Percentiles rank a stretch among this genome's conserved stretches.
phyloP scores from a whole-genome alignment of 2,797 vertebrate genomes.

The Holocentrus rufus region DNA sequence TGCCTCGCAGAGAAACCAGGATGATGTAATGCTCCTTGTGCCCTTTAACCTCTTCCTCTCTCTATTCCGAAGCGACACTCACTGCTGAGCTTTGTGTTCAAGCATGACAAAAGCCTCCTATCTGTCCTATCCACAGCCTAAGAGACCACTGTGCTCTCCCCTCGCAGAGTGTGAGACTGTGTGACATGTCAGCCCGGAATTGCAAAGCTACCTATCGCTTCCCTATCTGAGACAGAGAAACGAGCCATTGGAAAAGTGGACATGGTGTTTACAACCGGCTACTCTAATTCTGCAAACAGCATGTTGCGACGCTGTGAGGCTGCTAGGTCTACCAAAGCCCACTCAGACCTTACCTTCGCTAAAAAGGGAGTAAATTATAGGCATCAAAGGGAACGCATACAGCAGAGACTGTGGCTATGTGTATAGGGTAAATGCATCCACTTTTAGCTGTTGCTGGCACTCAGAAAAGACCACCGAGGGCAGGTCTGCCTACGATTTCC shows the following conservation, averaged over 20 bases:
- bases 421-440: background rate
- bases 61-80: slow-evolving; percentile 1
- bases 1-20: too few relatives aligned
- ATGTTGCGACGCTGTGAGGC: background rate
- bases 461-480: background rate
- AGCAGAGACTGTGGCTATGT: background rate
- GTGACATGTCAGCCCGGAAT: slow-evolving; percentile 4
- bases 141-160: slow-evolving; percentile 10
- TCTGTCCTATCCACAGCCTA: slow-evolving; percentile 32
- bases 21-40: slow-evolving; percentile 20
- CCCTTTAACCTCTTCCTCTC: background rate
- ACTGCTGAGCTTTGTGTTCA: slow-evolving; percentile 4
- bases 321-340: background rate
- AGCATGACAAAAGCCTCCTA: slow-evolving; percentile 7
- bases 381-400: background rate
- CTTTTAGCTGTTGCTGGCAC: background rate
- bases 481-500: background rate
- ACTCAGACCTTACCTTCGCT: background rate
- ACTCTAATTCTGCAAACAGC: slow-evolving; percentile 12
- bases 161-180: background rate
- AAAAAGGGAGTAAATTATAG: background rate
- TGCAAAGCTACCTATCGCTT: background rate
- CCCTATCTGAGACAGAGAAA: slow-evolving; percentile 2
- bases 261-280: slow-evolving; percentile 19
- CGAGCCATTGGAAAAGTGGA: background rate